Percentiles rank a stretch among this genome's conserved stretches.
phyloP scores from a whole-genome alignment of 2,888 invertebrate species.

The Aethes cnicana region DNA sequence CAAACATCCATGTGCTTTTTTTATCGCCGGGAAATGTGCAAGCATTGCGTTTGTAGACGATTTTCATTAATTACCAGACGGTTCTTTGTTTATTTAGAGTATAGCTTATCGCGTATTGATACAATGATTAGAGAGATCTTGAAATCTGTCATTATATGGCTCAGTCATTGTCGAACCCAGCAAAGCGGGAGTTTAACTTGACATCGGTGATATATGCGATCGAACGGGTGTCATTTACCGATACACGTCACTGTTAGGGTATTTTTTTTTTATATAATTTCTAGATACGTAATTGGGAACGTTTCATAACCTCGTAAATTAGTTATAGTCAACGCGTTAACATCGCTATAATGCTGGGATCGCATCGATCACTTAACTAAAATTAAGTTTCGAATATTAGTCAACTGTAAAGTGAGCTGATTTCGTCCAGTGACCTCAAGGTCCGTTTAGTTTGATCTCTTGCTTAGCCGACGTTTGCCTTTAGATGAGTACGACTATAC shows the following conservation, averaged over 20 bases:
- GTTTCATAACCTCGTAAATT: constrained; percentile 17
- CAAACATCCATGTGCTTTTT: too few species aligned
- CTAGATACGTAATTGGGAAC: constrained; percentile 13
- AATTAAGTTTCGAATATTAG: too few species aligned
- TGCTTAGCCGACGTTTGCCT: constrained; percentile 8
- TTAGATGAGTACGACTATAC: not conserved
- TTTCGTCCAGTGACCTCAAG: not conserved
- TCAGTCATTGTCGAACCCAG: too few species aligned
- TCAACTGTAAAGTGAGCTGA: not conserved
- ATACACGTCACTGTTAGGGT: not conserved
- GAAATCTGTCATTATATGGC: too few species aligned
- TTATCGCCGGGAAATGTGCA: too few species aligned
- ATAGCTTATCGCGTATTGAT: too few species aligned
- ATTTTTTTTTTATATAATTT: constrained; percentile 1
- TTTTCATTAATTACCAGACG: too few species aligned
- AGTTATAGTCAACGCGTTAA: too few species aligned
- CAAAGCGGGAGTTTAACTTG: not conserved
- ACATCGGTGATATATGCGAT: not conserved
- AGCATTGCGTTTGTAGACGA: too few species aligned
- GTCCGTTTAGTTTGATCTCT: constrained; percentile 1
- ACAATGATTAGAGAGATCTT: too few species aligned
- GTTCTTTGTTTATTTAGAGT: not conserved
- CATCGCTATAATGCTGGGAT: too few species aligned
- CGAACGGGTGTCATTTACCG: not conserved
- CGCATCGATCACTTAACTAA: too few species aligned